Base-by-base conservation (phyloP, 2,113 vertebrate genomes). In the Numida meleagris region DNA sequence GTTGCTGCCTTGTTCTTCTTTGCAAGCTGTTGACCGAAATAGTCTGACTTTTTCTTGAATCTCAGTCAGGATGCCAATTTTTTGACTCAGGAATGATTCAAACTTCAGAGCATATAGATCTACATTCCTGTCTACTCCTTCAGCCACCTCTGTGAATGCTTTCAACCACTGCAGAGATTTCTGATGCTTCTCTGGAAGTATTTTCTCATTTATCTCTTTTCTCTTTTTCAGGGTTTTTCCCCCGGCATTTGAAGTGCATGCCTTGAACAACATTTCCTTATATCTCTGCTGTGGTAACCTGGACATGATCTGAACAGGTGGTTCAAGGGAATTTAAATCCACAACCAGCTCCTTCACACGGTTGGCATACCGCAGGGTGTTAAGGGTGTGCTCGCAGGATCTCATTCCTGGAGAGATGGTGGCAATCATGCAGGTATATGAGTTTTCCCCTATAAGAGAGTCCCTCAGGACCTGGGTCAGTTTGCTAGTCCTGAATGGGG, bases 361-460 rank as follows among this genome's bases (percentile, higher is more conserved):
- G 95, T 98, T 98, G 59, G 98, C 98, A 8, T 98, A 99, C 50
- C 97, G 95, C 74, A 98, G 96, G 9, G 98, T 98, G 92, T 99
- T 98, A 89, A 99, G 97, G 3, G 98, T 98, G 82, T 98, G 98
- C 86, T 99, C 98, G 73, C 98, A 98, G 21, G 98, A 99, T 43
- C 93, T 80, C 97, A 98, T 98, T 40, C 98, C 98, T 10, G 98
- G 98, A 62, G 98, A 99, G 62, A 99, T 96, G 68, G 98, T 98
- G 7, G 98, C 98, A 46, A 99, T 99, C 98, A 98, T 99, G 94
- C 99, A 99, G 0, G 98, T 99, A 59, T 97, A 98, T 18, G 98
- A 98, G 93, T 99, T 99, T 78, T 98, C 98, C n/a, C 98, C 98
- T 7, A 98, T 98, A 90, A 99, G 99, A 8, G 98, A 99, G 88